These are phyloP conservation scores for Melinaea marsaeus DNA, from an alignment of 2,888 invertebrate genomes.

Conservation along the genomic window DNA sequence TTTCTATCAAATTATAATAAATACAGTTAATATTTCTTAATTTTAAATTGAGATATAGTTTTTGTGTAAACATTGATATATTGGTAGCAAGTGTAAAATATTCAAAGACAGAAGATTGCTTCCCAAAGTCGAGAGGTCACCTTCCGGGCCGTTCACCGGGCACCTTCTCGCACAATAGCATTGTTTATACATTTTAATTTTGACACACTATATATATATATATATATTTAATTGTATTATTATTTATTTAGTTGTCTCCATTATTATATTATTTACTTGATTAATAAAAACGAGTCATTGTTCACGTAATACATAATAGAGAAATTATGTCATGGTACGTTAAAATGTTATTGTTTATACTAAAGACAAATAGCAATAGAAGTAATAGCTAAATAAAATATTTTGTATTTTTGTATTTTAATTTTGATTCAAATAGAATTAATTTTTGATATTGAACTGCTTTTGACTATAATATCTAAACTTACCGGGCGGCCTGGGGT, in stretches of 20 bases:
- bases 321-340: not conserved
- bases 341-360: too few species aligned
- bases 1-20: too few species aligned
- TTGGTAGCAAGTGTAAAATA: not conserved
- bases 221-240: slow-evolving; percentile 11
- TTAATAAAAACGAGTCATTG: slow-evolving; percentile 2
- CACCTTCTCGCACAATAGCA: slow-evolving; percentile 46
- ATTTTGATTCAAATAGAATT: not conserved
- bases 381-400: too few species aligned
- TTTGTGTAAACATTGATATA: not conserved
- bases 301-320: slow-evolving; percentile 4
- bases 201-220: slow-evolving; percentile 19
- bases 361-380: too few species aligned
- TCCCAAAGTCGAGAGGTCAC: slow-evolving; percentile 63
- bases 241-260: slow-evolving; percentile 3
- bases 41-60: too few species aligned
- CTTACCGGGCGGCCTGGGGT: slow-evolving; percentile 67
- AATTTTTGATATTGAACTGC: slow-evolving; percentile 1
- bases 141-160: slow-evolving; percentile 63
- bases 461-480: not conserved
- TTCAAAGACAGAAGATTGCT: slow-evolving; percentile 14
- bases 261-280: too few species aligned
- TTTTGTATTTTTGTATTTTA: too few species aligned
- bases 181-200: slow-evolving; percentile 34
- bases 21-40: too few species aligned